These are phyloP conservation scores for Ectropis grisescens DNA, from an alignment of 1,140 invertebrate genomes.

Conservation along the genomic window DNA sequence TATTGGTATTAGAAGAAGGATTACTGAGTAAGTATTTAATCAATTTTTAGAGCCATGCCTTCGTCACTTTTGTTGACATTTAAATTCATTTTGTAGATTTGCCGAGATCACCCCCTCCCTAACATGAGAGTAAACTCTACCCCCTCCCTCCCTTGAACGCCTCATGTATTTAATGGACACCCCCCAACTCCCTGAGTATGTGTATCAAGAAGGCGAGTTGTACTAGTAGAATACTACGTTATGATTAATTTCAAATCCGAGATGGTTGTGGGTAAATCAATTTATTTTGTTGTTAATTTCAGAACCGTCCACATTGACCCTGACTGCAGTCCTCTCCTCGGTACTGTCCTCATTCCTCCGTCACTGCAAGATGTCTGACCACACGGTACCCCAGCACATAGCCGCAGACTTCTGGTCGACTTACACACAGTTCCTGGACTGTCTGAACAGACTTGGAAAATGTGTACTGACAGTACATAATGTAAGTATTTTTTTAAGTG, in stretches of 20 bases:
- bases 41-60: too few species aligned
- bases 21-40: conserved; percentile 47
- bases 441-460: conserved; percentile 42
- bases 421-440: conserved; percentile 32
- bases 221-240: too few species aligned
- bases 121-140: too few species aligned
- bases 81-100: too few species aligned
- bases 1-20: conserved; percentile 45
- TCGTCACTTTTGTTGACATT: too few species aligned
- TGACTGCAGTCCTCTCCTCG: conserved; percentile 42
- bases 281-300: conserved; percentile 12
- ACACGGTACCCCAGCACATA: conserved; percentile 42
- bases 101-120: too few species aligned
- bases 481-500: conserved; percentile 52
- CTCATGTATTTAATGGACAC: too few species aligned
- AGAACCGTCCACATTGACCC: conserved; percentile 47
- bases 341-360: conserved; percentile 42
- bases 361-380: conserved; percentile 53
- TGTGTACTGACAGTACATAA: conserved; percentile 40
- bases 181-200: too few species aligned
- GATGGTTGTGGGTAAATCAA: too few species aligned
- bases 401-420: conserved; percentile 44
- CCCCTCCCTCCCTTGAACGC: too few species aligned
- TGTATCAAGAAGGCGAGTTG: too few species aligned
- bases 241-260: too few species aligned